phyloP scores from a whole-genome alignment of 30 jellyfish, hydroid and myxozoan species.

The Aurelia coerulea region DNA sequence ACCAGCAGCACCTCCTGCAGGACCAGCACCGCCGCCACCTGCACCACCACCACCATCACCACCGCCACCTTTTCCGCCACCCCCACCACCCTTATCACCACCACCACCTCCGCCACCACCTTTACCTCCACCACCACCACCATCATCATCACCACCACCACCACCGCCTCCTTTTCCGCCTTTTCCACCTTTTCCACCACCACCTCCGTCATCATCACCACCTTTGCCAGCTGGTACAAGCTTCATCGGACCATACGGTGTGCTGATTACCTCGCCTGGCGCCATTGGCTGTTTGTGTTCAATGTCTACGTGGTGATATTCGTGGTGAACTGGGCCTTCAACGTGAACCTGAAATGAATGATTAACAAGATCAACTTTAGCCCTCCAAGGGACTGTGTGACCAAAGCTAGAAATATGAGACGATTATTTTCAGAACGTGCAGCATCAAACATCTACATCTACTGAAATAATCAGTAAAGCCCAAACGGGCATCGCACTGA shows the following conservation, averaged over 20 bases:
- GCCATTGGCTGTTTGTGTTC: conserved; percentile 81
- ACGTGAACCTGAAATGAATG: conserved; percentile 52
- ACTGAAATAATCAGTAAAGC: no score
- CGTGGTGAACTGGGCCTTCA: conserved; percentile 94
- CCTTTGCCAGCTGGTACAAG: conserved; percentile 94
- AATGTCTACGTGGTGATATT: conserved; percentile 77
- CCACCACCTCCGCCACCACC: conserved; percentile 73
- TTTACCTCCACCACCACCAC: conserved; percentile 62
- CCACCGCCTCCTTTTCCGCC: conserved; percentile 82
- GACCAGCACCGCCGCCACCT: conserved; percentile 15
- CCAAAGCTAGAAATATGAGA: no score
- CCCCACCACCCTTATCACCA: conserved; percentile 76
- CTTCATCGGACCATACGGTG: conserved; percentile 97
- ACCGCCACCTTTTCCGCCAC: conserved; percentile 55
- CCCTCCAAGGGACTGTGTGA: background rate
- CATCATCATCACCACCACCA: conserved; percentile 62
- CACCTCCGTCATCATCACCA: conserved; percentile 81
- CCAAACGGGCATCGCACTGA: no score
- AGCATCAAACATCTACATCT: no score
- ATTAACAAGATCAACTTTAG: background rate
- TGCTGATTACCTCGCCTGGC: conserved; percentile 87
- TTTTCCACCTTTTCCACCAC: conserved; percentile 81
- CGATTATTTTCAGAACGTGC: no score
- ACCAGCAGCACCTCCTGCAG: conserved; percentile 57
- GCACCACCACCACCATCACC: conserved; percentile 66